Percentiles rank a stretch among this genome's conserved stretches.
These are phyloP conservation scores for Chelonia mydas DNA, from an alignment of 2,797 vertebrate genomes.

Conservation along the genomic window DNA sequence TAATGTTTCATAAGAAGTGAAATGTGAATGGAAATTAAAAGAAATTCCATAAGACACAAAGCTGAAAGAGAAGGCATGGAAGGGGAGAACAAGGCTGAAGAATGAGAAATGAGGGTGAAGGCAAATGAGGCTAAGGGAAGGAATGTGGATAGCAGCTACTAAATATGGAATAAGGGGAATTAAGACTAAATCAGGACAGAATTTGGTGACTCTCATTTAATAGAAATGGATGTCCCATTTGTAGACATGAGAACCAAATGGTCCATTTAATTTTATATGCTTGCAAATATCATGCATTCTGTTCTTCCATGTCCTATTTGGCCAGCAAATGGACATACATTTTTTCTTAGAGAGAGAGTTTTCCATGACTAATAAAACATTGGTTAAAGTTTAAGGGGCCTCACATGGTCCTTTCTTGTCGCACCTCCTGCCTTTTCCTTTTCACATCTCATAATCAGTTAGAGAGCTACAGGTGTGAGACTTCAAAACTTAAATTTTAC, in stretches of 20 bases:
- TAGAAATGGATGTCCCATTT: not conserved
- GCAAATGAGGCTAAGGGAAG: not conserved
- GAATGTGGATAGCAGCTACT: not conserved
- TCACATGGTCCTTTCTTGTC: fast-evolving
- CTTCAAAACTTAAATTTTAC: not conserved
- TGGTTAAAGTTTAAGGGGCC: not conserved
- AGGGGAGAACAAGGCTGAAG: not conserved
- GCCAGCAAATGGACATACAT: not conserved
- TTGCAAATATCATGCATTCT: not conserved
- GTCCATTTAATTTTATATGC: not conserved
- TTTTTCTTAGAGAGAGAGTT: not conserved
- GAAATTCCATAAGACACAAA: not conserved
- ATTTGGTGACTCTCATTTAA: not conserved
- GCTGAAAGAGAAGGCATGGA: not conserved
- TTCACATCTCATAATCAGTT: not conserved
- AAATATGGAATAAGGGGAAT: not conserved
- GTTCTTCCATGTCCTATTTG: not conserved
- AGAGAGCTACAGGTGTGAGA: not conserved
- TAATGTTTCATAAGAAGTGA: not conserved
- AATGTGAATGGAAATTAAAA: not conserved
- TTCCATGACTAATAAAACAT: not conserved
- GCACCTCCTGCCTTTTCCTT: not conserved
- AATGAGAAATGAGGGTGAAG: not conserved
- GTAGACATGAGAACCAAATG: not conserved
- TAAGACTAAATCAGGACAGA: not conserved